Evolutionary conservation across 2,888 invertebrate genomes (phyloP), one percentile per base, ranked within the genome.

Genomic region (Cerastoderma edule): DNA sequence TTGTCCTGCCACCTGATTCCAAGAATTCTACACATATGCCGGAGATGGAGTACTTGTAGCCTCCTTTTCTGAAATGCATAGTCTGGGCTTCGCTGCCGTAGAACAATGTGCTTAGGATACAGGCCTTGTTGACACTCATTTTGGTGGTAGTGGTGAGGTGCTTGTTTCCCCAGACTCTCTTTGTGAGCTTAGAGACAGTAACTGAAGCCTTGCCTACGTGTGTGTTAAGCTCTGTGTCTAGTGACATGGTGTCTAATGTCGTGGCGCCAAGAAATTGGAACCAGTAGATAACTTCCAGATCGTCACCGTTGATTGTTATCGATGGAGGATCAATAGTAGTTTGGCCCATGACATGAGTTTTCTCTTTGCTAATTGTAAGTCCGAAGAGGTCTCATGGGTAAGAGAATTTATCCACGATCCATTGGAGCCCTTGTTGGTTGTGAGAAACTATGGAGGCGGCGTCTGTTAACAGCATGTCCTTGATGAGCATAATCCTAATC

Each of bases 21-120:
- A 39, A 39, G 39, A 16, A 39, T 39, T 13, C 39, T 8, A 16
- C 39, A 16, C 10, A 39, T 8, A 39, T 16, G 16, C 10, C 16
- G 39, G 10, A 39, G 8, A 16, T 39, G 16, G 39, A 39, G 16
- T 13, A 10, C 10, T 8, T 8, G 39, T n/a, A n/a, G n/a, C n/a
- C n/a, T n/a, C n/a, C n/a, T 4, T 64, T 30, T 30, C 60, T 22
- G 0, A 16, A 54, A 27, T 73, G 73, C n/a, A n/a, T n/a, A n/a
- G n/a, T n/a, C n/a, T n/a, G n/a, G n/a, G n/a, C n/a, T n/a, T n/a
- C n/a, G n/a, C n/a, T n/a, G n/a, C n/a, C n/a, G n/a, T n/a, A n/a
- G n/a, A n/a, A n/a, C n/a, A n/a, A n/a, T n/a, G n/a, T n/a, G n/a
- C n/a, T n/a, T n/a, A n/a, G n/a, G n/a, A n/a, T n/a, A n/a, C n/a